Evolutionary conservation across 1,140 invertebrate species (phyloP).

Genomic region (Apis florea): DNA sequence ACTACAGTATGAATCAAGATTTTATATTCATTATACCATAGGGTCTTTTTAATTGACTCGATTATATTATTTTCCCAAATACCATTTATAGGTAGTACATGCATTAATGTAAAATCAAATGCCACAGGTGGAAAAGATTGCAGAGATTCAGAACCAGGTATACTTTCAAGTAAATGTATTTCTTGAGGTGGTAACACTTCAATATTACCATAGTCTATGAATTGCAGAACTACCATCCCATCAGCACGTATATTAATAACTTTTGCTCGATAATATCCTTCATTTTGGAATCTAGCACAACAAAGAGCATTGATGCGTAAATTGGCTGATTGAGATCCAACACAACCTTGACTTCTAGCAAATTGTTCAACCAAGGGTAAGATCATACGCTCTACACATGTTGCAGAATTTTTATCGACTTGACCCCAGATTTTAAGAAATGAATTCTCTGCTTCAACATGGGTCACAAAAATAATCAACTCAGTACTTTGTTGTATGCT

Average conservation of each 20-base stretch:
- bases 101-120: constrained; percentile 82
- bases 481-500: constrained; percentile 33
- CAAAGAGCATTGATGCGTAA: constrained; percentile 81
- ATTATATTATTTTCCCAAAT: constrained; percentile 80
- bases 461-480: constrained; percentile 81
- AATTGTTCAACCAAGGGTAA: constrained; percentile 75
- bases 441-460: constrained; percentile 84
- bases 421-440: constrained; percentile 87
- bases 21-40: constrained; percentile 80
- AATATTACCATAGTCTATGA: constrained; percentile 87
- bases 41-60: constrained; percentile 76
- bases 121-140: constrained; percentile 81
- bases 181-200: constrained; percentile 81
- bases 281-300: constrained; percentile 85
- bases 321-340: constrained; percentile 67
- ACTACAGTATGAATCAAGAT: constrained; percentile 73
- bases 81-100: constrained; percentile 77
- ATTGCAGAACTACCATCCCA: constrained; percentile 82
- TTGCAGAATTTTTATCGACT: constrained; percentile 80
- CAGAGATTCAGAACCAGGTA: constrained; percentile 77
- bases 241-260: constrained; percentile 78
- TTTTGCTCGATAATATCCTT: constrained; percentile 83
- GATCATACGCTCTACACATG: constrained; percentile 82
- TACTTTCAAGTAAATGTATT: constrained; percentile 81
- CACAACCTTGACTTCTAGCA: constrained; percentile 76